Base-by-base conservation (phyloP, 2,888 invertebrate genomes). In the Seira musarum region DNA sequence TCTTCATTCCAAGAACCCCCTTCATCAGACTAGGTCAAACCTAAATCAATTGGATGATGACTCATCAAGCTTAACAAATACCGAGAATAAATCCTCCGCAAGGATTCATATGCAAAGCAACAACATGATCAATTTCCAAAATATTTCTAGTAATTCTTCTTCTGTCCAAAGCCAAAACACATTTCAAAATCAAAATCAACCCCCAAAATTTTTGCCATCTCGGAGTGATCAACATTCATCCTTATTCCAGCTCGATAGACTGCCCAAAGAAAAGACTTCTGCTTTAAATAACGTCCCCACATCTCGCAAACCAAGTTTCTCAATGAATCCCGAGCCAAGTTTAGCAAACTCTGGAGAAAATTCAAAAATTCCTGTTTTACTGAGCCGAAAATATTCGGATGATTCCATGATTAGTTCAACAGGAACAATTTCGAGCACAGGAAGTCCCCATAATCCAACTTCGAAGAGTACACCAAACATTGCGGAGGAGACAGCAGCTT, bases 241-340 rank as follows among this genome's bases (percentile, higher is more conserved):
- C 10, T 19, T 72, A n/a, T 84, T 86, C 75, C 72, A 84, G 13
- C 80, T 86, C n/a, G 86, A 84, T 21, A 66, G 72, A 82, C 80
- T 77, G 72, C 69, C 57, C 40, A 75, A 74, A 66, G 69, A 83
- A 24, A 73, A 80, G 71, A 71, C 71, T 46, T 30, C 65, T 46
- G 49, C 46, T 69, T 69, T n/a, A 79, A 65, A 64, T 35, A 30
- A 30, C 30, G 8, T 30, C n/a, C 68, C 10, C 2, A 22, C 30
- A 30, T 30, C 24, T 3, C 35, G 74, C 13, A 80, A 80, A 19
- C 70, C 76, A 10, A 80, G 80, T 46, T 80, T 83, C 65, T 70
- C 73, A 10, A 60, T 69, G 53, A 73, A 66, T 19, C 53, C 63
- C 8, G 75, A 67, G 46, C 65, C 80, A 21, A 73, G 79, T 5